Evolutionary conservation across 2,113 vertebrate species (phyloP).

Genomic region (Nannospalax galili): DNA sequence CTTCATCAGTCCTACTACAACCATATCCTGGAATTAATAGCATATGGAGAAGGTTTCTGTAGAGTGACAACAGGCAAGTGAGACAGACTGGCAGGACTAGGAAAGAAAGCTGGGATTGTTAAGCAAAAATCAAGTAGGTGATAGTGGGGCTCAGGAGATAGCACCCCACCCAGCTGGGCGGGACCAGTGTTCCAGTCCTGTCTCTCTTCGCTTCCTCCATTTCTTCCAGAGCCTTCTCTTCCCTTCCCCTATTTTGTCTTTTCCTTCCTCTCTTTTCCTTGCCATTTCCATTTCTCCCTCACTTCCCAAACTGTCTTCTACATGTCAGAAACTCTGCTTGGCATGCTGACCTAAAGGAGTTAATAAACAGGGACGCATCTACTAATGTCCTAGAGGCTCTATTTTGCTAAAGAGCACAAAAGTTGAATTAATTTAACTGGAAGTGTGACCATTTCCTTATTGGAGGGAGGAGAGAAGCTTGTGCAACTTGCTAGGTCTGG

Average conservation of each 20-base stretch:
- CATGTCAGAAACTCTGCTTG: not conserved
- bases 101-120: not conserved
- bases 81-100: not conserved
- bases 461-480: not conserved
- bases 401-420: not conserved
- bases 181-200: too few species aligned
- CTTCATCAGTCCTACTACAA: not conserved
- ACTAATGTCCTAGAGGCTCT: not conserved
- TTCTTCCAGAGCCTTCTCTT: too few species aligned
- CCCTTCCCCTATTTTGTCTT: too few species aligned
- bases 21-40: not conserved
- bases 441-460: not conserved
- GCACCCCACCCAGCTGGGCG: too few species aligned
- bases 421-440: not conserved
- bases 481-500: not conserved
- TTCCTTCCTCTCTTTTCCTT: not conserved
- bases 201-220: too few species aligned
- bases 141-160: not conserved
- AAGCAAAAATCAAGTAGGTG: not conserved
- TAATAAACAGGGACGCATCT: fast-evolving
- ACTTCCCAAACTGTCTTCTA: not conserved
- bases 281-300: not conserved
- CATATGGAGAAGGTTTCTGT: not conserved
- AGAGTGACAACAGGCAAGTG: not conserved
- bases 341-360: not conserved